phyloP scores from a whole-genome alignment of 2,888 invertebrate genomes.

The Caenorhabditis sinica region DNA sequence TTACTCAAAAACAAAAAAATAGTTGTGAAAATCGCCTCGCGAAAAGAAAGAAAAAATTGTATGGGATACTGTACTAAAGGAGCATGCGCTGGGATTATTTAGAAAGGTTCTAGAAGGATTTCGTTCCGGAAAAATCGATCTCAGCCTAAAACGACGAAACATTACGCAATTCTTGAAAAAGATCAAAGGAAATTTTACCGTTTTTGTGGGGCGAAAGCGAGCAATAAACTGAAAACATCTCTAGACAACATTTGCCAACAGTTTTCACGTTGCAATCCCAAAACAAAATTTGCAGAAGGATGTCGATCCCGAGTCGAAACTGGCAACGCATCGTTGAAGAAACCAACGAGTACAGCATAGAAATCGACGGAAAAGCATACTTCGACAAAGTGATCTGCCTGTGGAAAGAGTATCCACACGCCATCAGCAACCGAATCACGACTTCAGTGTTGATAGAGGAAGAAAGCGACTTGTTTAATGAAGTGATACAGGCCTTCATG shows the following conservation, averaged over 20 bases:
- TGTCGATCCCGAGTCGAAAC: conserved; percentile 29
- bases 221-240: too few species aligned
- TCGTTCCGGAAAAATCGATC: not conserved
- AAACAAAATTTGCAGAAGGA: not conserved
- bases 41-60: not conserved
- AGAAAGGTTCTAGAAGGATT: not conserved
- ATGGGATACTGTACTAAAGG: conserved; percentile 17
- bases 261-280: too few species aligned
- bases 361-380: conserved; percentile 57
- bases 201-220: not conserved
- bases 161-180: not conserved
- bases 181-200: not conserved
- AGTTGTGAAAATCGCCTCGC: not conserved
- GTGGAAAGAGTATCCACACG: conserved; percentile 69
- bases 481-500: conserved; percentile 36
- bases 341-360: conserved; percentile 55
- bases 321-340: conserved; percentile 58
- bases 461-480: conserved; percentile 42
- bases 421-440: conserved; percentile 65
- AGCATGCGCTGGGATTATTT: not conserved
- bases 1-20: too few species aligned
- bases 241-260: too few species aligned
- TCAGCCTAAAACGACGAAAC: not conserved
- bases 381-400: conserved; percentile 65
- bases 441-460: conserved; percentile 49